Percentiles rank a stretch among this genome's conserved stretches.
Conservation (phyloP, 2,888 invertebrate species). For the Eristalis tenax region DNA sequence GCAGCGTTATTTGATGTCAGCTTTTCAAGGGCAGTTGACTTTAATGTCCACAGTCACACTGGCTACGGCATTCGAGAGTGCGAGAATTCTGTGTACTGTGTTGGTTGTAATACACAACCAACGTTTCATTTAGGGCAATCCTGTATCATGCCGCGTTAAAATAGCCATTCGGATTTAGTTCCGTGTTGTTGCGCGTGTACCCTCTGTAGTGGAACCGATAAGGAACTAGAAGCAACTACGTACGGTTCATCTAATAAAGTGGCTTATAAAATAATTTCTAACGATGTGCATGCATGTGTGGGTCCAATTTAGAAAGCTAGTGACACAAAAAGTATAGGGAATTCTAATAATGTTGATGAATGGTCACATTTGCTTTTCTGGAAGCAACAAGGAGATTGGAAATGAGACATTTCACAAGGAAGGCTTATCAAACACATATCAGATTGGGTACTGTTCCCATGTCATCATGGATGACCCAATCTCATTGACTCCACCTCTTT, state of each 20-base stretch:
- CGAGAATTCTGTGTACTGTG: not conserved
- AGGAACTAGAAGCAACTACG: not conserved
- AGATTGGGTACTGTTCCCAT: not conserved
- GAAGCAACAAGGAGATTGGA: not conserved
- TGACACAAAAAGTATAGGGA: too few relatives aligned
- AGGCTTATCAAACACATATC: not conserved
- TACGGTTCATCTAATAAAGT: not conserved
- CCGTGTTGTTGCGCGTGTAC: slow-evolving; percentile 2
- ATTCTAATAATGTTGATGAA: not conserved
- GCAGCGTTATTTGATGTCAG: slow-evolving; percentile 20
- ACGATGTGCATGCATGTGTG: not conserved
- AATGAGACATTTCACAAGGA: not conserved
- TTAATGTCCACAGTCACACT: slow-evolving; percentile 17
- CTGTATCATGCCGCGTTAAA: not conserved
- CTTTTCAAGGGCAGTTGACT: slow-evolving; percentile 44
- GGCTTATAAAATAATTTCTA: not conserved
- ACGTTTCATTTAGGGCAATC: not conserved
- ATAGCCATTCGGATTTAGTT: slow-evolving; percentile 10
- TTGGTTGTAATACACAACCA: slow-evolving; percentile 2
- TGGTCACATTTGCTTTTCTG: not conserved
- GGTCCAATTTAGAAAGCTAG: too few relatives aligned
- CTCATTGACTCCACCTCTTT: too few relatives aligned
- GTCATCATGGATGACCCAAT: too few relatives aligned
- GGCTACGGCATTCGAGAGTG: slow-evolving; percentile 11
- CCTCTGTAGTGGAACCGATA: not conserved